Percentiles rank a stretch among this genome's conserved stretches.
Conservation (phyloP, 1,140 invertebrate genomes). For the Nasonia longicornis region DNA sequence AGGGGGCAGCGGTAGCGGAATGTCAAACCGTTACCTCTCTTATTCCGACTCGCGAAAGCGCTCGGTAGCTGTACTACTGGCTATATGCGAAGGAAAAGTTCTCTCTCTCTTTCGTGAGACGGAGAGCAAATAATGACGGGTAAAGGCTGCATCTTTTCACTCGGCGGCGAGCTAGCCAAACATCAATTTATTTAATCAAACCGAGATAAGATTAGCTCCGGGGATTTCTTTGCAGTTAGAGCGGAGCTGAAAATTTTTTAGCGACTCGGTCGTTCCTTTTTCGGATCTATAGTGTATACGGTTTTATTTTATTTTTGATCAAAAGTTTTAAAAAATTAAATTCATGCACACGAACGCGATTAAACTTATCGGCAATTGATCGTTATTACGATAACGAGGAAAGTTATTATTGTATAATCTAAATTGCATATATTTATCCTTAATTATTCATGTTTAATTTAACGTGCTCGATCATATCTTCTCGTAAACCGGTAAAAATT, state of each 20-base stretch:
- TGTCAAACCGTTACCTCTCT: constrained; percentile 35
- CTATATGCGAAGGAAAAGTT: constrained; percentile 14
- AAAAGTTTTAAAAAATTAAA: background rate
- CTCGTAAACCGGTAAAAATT: background rate
- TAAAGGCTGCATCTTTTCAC: background rate
- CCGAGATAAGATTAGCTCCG: constrained; percentile 12
- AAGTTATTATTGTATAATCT: background rate
- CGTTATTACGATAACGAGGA: too few relatives aligned
- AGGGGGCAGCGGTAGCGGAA: constrained; percentile 3
- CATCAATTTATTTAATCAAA: constrained; percentile 30
- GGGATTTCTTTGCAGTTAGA: background rate
- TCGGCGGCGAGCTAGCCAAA: background rate
- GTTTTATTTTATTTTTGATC: background rate
- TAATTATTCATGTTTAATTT: background rate
- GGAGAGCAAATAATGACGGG: constrained; percentile 11
- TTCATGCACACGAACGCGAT: background rate
- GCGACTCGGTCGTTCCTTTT: too few relatives aligned
- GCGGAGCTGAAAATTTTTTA: too few relatives aligned
- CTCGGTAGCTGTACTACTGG: background rate
- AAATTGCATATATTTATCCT: background rate
- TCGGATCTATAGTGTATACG: background rate
- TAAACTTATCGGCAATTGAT: background rate
- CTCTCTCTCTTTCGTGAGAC: background rate
- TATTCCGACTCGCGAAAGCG: constrained; percentile 11
- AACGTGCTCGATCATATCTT: background rate